These are phyloP conservation scores for Steinernema khuongi DNA, from an alignment of 1,140 invertebrate genomes.

Conservation along the genomic window DNA sequence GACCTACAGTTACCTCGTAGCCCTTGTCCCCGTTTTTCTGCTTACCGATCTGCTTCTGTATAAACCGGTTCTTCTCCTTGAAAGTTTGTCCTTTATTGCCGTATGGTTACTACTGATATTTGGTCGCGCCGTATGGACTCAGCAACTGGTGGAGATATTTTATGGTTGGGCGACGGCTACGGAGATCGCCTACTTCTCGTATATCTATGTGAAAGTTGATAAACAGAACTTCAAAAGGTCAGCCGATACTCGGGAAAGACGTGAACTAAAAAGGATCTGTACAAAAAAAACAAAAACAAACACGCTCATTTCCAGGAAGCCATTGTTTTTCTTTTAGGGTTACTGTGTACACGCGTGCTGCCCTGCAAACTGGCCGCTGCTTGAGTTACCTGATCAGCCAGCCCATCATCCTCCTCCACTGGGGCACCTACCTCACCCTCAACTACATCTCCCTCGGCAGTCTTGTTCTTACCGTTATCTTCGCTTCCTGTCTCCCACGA, in stretches of 20 bases:
- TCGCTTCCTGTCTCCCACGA: constrained; percentile 72
- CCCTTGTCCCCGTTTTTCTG: constrained; percentile 72
- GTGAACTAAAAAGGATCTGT: too few relatives aligned
- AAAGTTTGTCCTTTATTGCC: constrained; percentile 67
- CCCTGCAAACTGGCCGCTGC: constrained; percentile 70
- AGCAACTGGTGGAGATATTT: constrained; percentile 47
- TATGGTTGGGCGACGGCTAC: constrained; percentile 67
- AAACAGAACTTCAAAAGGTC: constrained; percentile 66
- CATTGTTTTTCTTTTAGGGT: constrained; percentile 63
- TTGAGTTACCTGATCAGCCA: constrained; percentile 69
- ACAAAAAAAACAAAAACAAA: too few relatives aligned
- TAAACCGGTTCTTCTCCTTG: constrained; percentile 76
- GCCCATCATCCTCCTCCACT: constrained; percentile 65
- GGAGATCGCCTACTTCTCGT: constrained; percentile 85
- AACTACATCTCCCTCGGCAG: constrained; percentile 70
- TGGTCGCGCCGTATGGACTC: constrained; percentile 38
- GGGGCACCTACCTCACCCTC: constrained; percentile 67
- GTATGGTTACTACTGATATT: constrained; percentile 69
- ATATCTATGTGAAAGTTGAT: constrained; percentile 84
- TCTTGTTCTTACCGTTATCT: constrained; percentile 69
- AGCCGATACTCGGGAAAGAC: background rate
- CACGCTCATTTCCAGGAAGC: too few relatives aligned
- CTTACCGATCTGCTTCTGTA: constrained; percentile 78
- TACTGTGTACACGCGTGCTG: constrained; percentile 71
- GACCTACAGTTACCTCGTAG: constrained; percentile 72